Conservation (phyloP, 2,113 vertebrate genomes). For the Psephotus haematonotus region DNA sequence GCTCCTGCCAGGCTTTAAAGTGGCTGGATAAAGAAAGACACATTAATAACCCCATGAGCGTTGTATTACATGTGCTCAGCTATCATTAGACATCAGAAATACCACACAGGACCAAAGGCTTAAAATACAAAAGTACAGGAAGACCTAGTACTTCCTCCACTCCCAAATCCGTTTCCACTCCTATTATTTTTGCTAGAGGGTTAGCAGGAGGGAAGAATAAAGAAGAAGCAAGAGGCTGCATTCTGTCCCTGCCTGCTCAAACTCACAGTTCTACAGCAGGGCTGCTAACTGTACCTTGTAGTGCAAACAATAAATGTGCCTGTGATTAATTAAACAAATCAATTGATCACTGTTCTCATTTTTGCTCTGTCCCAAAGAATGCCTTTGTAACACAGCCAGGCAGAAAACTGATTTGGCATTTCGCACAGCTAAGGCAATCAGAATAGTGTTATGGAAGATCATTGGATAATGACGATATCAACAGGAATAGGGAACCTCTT, state of each 20-base stretch:
- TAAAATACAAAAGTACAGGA: conserved; percentile 44
- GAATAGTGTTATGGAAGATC: neutral
- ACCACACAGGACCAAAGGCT: neutral
- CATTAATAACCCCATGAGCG: neutral
- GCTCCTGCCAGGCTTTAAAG: neutral
- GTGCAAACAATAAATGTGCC: neutral
- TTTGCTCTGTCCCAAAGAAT: neutral
- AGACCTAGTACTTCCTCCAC: conserved; percentile 45
- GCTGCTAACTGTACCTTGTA: neutral
- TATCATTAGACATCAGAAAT: conserved; percentile 3
- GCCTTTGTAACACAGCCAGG: neutral
- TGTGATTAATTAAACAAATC: neutral
- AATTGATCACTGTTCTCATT: neutral
- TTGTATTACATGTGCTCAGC: neutral
- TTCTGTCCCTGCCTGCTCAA: neutral
- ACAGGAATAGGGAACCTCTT: neutral
- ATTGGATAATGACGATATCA: neutral
- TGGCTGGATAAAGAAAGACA: neutral
- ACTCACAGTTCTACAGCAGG: neutral
- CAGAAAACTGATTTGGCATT: neutral
- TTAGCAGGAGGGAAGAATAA: neutral
- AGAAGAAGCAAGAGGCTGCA: neutral
- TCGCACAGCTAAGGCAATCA: neutral
- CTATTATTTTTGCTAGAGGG: conserved; percentile 4
- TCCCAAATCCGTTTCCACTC: conserved; percentile 60